These are phyloP conservation scores for Gandaritis pyraliata DNA, from an alignment of 2,888 invertebrate genomes.

Conservation along the genomic window DNA sequence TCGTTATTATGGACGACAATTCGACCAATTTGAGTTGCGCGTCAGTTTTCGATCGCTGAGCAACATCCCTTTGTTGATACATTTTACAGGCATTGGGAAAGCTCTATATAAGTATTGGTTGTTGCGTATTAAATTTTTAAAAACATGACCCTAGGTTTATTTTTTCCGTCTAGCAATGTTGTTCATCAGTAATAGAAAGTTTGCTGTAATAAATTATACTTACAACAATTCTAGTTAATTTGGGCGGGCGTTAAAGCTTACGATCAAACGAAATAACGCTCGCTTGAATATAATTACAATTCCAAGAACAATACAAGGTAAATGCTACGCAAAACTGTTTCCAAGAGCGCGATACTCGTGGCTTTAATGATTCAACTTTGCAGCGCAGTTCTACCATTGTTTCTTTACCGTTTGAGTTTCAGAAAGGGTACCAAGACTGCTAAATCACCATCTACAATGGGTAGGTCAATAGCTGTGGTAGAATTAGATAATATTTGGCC, in stretches of 20 bases:
- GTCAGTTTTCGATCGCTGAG: slow-evolving; percentile 18
- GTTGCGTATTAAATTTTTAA: too few relatives aligned
- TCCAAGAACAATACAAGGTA: slow-evolving; percentile 10
- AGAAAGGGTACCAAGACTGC: slow-evolving; percentile 34
- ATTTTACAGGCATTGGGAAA: not conserved
- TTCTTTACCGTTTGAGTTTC: slow-evolving; percentile 5
- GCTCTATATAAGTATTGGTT: not conserved
- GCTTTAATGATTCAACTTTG: not conserved
- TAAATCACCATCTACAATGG: slow-evolving; percentile 43
- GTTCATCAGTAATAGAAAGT: too few relatives aligned
- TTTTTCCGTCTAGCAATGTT: too few relatives aligned
- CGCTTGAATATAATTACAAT: slow-evolving; percentile 6
- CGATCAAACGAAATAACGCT: slow-evolving; percentile 6
- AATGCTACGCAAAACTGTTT: not conserved
- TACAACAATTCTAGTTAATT: too few relatives aligned
- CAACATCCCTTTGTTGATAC: not conserved
- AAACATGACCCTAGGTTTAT: too few relatives aligned
- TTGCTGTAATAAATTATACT: too few relatives aligned
- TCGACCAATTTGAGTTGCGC: slow-evolving; percentile 19
- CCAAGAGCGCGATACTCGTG: not conserved
- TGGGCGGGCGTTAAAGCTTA: not conserved
- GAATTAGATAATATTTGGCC: slow-evolving; percentile 61
- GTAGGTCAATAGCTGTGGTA: slow-evolving; percentile 46
- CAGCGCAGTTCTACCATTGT: slow-evolving; percentile 5
- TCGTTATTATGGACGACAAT: slow-evolving; percentile 10